These are phyloP conservation scores for Origma solitaria DNA, from an alignment of 2,113 vertebrate species.

Conservation along the genomic window DNA sequence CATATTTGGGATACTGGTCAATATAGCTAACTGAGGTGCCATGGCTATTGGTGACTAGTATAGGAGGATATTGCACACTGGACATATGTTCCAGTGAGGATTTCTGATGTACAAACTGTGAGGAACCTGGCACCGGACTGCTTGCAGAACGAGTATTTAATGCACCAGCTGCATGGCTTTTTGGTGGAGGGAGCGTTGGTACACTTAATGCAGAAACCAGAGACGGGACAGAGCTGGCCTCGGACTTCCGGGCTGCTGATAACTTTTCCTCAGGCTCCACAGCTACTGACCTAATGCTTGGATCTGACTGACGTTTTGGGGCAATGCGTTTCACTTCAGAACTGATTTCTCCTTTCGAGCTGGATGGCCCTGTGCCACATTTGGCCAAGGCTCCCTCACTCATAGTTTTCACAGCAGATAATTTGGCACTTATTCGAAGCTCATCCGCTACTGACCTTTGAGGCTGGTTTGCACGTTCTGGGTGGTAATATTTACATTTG, in stretches of 20 bases:
- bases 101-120: constrained; percentile 90
- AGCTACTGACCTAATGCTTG: constrained; percentile 91
- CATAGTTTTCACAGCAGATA: constrained; percentile 97
- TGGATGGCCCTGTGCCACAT: constrained; percentile 77
- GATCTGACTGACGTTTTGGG: constrained; percentile 95
- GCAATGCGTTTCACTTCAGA: constrained; percentile 91
- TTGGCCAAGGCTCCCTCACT: constrained; percentile 93
- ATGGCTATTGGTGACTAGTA: constrained; percentile 96
- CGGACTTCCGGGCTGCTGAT: constrained; percentile 84
- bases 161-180: constrained; percentile 94
- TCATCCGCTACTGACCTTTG: constrained; percentile 95
- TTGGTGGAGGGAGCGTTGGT: constrained; percentile 89
- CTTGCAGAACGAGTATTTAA: constrained; percentile 97
- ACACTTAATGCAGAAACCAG: constrained; percentile 96
- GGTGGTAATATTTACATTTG: constrained; percentile 99
- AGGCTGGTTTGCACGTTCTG: constrained; percentile 94
- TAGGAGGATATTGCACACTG: constrained; percentile 94
- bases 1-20: constrained; percentile 93
- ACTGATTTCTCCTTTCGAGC: constrained; percentile 80
- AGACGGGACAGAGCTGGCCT: constrained; percentile 94
- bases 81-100: constrained; percentile 91
- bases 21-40: constrained; percentile 88
- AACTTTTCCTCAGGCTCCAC: constrained; percentile 90
- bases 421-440: constrained; percentile 95
- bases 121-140: constrained; percentile 93